A percentile compares a stretch with the other conserved stretches of the same genome.
These are phyloP conservation scores for Babylonia areolata DNA, from an alignment of 1,140 invertebrate genomes.

Conservation along the genomic window DNA sequence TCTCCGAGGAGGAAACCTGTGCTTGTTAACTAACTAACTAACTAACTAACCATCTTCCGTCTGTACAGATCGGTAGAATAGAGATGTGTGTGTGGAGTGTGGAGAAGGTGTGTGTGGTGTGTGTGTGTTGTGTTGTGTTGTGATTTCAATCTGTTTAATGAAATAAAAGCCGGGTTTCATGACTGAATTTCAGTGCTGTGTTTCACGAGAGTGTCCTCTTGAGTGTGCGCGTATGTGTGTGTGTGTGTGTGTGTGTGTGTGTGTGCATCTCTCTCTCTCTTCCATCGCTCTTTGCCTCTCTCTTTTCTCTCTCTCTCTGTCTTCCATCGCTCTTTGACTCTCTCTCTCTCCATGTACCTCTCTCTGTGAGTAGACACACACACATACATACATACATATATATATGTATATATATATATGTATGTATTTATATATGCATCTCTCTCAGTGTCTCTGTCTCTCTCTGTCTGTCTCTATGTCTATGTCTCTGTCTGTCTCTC, in stretches of 20 bases:
- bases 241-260: conserved; percentile 18
- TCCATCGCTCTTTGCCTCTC: not conserved
- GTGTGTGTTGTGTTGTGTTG: too few relatives aligned
- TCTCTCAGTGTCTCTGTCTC: not conserved
- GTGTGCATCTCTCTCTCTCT: not conserved
- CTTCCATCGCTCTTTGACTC: too few relatives aligned
- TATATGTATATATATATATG: not conserved
- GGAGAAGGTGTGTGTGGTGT: too few relatives aligned
- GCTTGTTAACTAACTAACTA: not conserved
- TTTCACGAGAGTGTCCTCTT: not conserved
- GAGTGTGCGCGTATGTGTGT: not conserved
- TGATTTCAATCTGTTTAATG: too few relatives aligned
- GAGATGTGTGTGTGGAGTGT: too few relatives aligned
- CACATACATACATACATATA: too few relatives aligned
- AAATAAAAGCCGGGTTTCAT: too few relatives aligned
- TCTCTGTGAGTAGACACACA: too few relatives aligned
- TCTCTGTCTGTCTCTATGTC: conserved; percentile 18
- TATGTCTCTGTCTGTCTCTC: not conserved
- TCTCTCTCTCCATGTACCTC: too few relatives aligned
- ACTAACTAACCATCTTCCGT: not conserved
- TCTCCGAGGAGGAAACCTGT: not conserved
- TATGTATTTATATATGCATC: not conserved
- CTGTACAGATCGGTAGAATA: not conserved
- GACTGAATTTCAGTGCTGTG: too few relatives aligned
- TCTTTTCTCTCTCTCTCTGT: too few relatives aligned